phyloP scores from a whole-genome alignment of 2,113 vertebrate species.

The Nibea albiflora region DNA sequence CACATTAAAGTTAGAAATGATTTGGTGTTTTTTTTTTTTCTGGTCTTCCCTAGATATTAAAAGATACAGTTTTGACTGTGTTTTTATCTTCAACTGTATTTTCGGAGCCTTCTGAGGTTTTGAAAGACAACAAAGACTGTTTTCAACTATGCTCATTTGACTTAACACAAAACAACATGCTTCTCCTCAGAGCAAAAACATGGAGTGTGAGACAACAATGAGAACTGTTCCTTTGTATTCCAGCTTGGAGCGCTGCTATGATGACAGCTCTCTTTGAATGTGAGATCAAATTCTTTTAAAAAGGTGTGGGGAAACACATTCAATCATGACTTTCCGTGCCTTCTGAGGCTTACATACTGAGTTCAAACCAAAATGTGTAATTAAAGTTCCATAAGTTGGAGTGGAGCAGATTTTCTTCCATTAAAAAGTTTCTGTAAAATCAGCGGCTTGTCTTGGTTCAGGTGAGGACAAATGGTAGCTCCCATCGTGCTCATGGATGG shows the following conservation, averaged over 20 bases:
- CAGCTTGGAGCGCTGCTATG: neutral
- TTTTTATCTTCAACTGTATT: slow-evolving; percentile 57
- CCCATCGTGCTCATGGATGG: neutral
- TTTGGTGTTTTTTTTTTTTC: slow-evolving; percentile 41
- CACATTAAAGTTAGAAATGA: slow-evolving; percentile 52
- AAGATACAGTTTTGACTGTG: slow-evolving; percentile 2
- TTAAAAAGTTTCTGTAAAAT: slow-evolving; percentile 18
- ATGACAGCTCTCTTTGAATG: slow-evolving; percentile 61
- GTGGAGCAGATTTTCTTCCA: slow-evolving; percentile 33
- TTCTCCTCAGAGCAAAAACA: slow-evolving; percentile 32
- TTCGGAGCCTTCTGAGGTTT: slow-evolving; percentile 39
- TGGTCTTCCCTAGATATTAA: slow-evolving; percentile 43
- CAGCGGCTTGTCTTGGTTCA: neutral
- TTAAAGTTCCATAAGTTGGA: slow-evolving; percentile 58
- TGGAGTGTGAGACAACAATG: slow-evolving; percentile 41
- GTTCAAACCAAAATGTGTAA: slow-evolving; percentile 62
- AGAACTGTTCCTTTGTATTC: slow-evolving; percentile 26
- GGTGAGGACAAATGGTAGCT: slow-evolving; percentile 16
- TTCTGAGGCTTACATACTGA: slow-evolving; percentile 22
- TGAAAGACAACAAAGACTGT: slow-evolving; percentile 50
- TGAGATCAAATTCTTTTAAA: slow-evolving; percentile 22
- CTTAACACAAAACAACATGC: slow-evolving; percentile 22
- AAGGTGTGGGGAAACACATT: slow-evolving; percentile 39
- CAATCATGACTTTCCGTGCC: slow-evolving; percentile 3
- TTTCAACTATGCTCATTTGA: slow-evolving; percentile 37